Evolutionary conservation across 2,888 invertebrate species (phyloP).

Genomic region (Nudaria mundana): DNA sequence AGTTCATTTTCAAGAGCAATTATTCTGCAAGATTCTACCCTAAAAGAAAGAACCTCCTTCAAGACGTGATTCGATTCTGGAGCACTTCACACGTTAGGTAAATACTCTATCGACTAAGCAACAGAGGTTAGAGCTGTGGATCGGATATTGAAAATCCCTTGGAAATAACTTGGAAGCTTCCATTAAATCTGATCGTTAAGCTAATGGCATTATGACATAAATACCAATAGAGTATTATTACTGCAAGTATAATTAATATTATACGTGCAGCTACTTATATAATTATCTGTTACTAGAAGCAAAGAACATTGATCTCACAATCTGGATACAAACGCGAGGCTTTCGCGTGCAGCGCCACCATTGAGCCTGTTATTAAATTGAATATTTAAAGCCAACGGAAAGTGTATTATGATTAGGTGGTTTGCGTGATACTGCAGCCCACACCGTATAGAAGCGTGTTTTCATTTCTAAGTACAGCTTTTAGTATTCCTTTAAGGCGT

Average conservation of each 20-base stretch:
- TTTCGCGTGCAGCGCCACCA: constrained; percentile 17
- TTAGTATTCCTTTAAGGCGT: constrained; percentile 2
- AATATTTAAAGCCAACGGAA: constrained; percentile 43
- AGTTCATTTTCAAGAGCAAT: too few species aligned
- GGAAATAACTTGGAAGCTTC: constrained; percentile 29
- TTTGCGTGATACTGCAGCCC: constrained; percentile 38
- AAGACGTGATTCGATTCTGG: too few species aligned
- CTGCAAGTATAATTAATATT: constrained; percentile 59
- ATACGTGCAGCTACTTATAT: constrained; percentile 37
- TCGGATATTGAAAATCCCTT: constrained; percentile 30
- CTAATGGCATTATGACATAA: constrained; percentile 58
- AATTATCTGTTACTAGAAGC: constrained; percentile 14
- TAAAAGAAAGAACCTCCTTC: too few species aligned
- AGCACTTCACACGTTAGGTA: too few species aligned
- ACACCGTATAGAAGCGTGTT: constrained; percentile 11
- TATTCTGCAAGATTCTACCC: too few species aligned
- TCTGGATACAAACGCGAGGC: constrained; percentile 7
- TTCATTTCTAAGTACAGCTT: constrained; percentile 9
- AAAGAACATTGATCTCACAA: constrained; percentile 20
- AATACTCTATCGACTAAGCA: too few species aligned
- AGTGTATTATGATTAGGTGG: constrained; percentile 45
- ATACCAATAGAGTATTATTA: constrained; percentile 56
- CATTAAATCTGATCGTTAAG: constrained; percentile 50
- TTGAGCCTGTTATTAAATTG: constrained; percentile 40
- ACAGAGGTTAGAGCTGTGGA: constrained; percentile 27